These are phyloP conservation scores for Drosophila biarmipes DNA, from an alignment of 1,140 invertebrate genomes.

Conservation along the genomic window DNA sequence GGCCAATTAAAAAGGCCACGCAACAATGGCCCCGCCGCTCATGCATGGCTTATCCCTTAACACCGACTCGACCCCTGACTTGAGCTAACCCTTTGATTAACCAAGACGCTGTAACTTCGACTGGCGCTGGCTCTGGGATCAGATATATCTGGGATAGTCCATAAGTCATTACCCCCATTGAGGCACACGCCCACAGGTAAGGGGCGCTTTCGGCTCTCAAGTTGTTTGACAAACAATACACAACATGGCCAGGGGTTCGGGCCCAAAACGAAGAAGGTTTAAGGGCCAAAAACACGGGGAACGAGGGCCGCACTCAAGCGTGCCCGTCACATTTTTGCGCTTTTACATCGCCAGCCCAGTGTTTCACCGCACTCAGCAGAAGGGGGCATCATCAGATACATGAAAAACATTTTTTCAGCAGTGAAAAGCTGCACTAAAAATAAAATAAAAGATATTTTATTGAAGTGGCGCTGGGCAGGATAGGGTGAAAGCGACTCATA, in stretches of 20 bases:
- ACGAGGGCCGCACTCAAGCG: constrained; percentile 65
- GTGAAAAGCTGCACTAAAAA: constrained; percentile 75
- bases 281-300: constrained; percentile 6
- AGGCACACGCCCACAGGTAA: constrained; percentile 44
- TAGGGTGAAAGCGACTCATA: constrained; percentile 20
- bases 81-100: constrained; percentile 7
- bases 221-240: constrained; percentile 79
- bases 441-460: constrained; percentile 81
- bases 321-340: constrained; percentile 77
- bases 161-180: constrained; percentile 76
- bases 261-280: constrained; percentile 17
- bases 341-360: constrained; percentile 38
- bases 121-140: constrained; percentile 5
- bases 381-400: constrained; percentile 74
- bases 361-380: background rate
- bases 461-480: constrained; percentile 63
- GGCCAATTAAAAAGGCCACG: constrained; percentile 79
- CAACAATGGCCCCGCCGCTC: constrained; percentile 69
- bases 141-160: constrained; percentile 49
- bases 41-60: constrained; percentile 69
- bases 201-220: constrained; percentile 57
- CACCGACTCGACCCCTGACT: background rate
- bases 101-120: constrained; percentile 38
- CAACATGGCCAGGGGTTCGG: constrained; percentile 29
- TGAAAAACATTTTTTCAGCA: constrained; percentile 71